Evolutionary conservation across 2,888 invertebrate genomes (phyloP).

Genomic region (Eurois occulta): DNA sequence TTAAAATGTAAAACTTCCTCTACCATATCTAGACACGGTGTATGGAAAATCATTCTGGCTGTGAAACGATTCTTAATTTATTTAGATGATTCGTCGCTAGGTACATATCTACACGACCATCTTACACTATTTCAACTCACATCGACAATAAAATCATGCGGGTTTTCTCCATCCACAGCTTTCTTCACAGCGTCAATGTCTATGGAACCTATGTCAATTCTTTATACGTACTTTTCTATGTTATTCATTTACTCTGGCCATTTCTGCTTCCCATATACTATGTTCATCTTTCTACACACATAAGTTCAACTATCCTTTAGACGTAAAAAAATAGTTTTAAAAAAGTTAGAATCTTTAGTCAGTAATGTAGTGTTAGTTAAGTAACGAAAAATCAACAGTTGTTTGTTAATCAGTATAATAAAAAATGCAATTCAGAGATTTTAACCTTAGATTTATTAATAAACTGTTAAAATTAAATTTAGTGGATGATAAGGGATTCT

Average conservation of each 20-base stretch:
- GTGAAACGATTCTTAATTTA: slow-evolving; percentile 85
- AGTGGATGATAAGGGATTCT: slow-evolving; percentile 62
- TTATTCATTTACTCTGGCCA: slow-evolving; percentile 62
- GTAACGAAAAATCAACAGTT: slow-evolving; percentile 86
- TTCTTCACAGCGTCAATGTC: slow-evolving; percentile 58
- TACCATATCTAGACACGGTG: slow-evolving; percentile 88
- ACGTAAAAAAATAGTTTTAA: slow-evolving; percentile 79
- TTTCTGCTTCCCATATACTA: slow-evolving; percentile 60
- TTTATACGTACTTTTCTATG: slow-evolving; percentile 74
- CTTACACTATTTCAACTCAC: slow-evolving; percentile 69
- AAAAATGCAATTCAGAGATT: slow-evolving; percentile 89
- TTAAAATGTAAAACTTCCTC: slow-evolving; percentile 81
- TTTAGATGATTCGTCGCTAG: slow-evolving; percentile 81
- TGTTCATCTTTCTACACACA: slow-evolving; percentile 71
- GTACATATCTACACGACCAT: slow-evolving; percentile 53
- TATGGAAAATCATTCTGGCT: slow-evolving; percentile 90
- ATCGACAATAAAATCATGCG: slow-evolving; percentile 81
- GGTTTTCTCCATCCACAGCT: slow-evolving; percentile 63
- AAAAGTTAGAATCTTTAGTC: slow-evolving; percentile 81
- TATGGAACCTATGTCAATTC: slow-evolving; percentile 78
- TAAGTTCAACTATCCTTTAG: slow-evolving; percentile 80
- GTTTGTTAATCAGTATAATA: slow-evolving; percentile 89
- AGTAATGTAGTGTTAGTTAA: slow-evolving; percentile 85
- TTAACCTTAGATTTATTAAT: slow-evolving; percentile 85
- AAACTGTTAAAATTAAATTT: slow-evolving; percentile 82